Base-by-base conservation (phyloP, 1,140 invertebrate species). In the Lutraria rhynchaena region DNA sequence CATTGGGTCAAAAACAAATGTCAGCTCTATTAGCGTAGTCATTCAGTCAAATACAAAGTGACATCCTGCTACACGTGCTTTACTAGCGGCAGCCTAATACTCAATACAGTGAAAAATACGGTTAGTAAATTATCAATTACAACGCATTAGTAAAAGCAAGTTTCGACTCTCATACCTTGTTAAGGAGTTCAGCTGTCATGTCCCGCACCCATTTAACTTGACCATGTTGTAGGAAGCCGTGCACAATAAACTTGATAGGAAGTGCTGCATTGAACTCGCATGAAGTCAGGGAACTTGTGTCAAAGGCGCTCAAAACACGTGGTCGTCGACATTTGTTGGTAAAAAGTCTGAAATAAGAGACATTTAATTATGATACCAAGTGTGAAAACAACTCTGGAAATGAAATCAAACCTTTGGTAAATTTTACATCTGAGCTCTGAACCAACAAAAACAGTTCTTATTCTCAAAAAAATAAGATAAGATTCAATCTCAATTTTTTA, bases 161-260 rank as follows among this genome's bases (percentile, higher is more conserved):
- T n/a, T n/a, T n/a, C n/a, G n/a, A n/a, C n/a, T n/a, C n/a, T n/a
- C 11, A 49, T 84, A 90, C 90, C 78, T 87, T 84, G 41, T 73
- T 67, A 1, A 90, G 75, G 0, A 91, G 76, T 24, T 82, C 84
- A 3, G 51, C 65, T 5, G 85, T 83, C 86, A 90, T 87, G 37
- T 85, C 67, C 19, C 80, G 49, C 13, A 98, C 96, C 97, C 97
- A 99, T 9, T 97, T 95, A 85, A 97, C 86, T 27, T 95, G 95
- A 87, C 97, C 98, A 85, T 95, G 96, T 67, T 96, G 97, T 1
- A 97, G 96, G 89, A 99, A 99, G 3, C 98, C 98, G 87, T 99
- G 98, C 0, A 99, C 96, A 77, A 99, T 96, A 33, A 99, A 94
- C 90, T 97, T 96, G 1, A 85, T 85, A 11, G 86, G 83, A 15